Base-by-base conservation (phyloP, 2,113 vertebrate genomes). In the Percopsis transmontana region DNA sequence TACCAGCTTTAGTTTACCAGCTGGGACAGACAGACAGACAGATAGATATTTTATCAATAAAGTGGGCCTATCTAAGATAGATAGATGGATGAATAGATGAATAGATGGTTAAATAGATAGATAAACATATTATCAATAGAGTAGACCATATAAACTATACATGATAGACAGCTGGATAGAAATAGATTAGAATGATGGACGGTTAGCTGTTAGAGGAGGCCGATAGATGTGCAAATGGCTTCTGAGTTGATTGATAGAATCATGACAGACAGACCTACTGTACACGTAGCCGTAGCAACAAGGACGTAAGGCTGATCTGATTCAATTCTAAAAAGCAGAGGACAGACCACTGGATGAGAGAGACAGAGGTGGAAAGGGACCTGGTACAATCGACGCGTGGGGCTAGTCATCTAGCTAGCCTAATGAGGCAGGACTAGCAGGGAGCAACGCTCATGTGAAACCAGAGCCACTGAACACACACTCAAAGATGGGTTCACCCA, bases 351-450 rank as follows among this genome's bases (percentile, higher is more conserved):
- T 27, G 66, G 76, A 82, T 79, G 66, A 85, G 85, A 86, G 78
- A n/a, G 44, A 40, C 58, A 59, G 21, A 44, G 81, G 81, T 81
- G 82, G 72, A 84, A 84, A 80, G 67, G 45, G 60, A 80, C 63
- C 62, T 16, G 27, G 27, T 6, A 73, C 73, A 67, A 66, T 66
- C 54, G 23, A 79, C 27, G 75, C 77, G 66, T 23, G 42, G 56
- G 58, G 76, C 68, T 15, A 76, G 79, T 63, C 62, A 82, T 80
- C 81, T 48, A 70, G 84, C 87, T 51, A 53, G 83, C 85, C 80
- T 89, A 89, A 90, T 82, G 87, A 90, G 88, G 84, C 68, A 45
- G 59, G 74, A 84, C 41, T 85, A 56, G 83, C 81, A 5, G 87
- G 85, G 83, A 76, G 78, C 50, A 38, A 15, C 38, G 68, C 79